Evolutionary conservation across 2,888 invertebrate species (phyloP), one percentile per base, ranked within the genome.

Genomic region (Synanthedon formicaeformis): DNA sequence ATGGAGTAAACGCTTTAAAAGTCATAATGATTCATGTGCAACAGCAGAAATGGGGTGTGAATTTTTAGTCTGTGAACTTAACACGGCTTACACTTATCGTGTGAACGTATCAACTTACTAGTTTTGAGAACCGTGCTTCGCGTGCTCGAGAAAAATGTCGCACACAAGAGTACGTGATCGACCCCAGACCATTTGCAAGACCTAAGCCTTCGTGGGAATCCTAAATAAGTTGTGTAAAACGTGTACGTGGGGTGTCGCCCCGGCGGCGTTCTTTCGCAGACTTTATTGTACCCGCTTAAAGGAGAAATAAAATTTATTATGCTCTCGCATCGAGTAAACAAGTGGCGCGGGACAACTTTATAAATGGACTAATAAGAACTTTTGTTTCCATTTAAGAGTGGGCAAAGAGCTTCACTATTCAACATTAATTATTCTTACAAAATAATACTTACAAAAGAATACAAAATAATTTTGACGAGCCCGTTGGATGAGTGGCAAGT

Each of bases 141-240:
- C n/a, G 13, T 45, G 8, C 45, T 45, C 14, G 45, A 45, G 13
- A 45, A 45, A 45, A 45, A 45, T 45, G 14, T 45, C 45, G 45
- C 45, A 13, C n/a, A 34, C 34, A 34, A 34, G 45, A 45, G 45
- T 45, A 45, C 45, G 45, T 45, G 45, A 12, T n/a, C 45, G 4
- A 57, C 54, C 52, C 62, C 52, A 59, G 40, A 23, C 57, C 59
- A 57, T 55, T 54, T 60, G 55, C 57, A 55, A 51, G 52, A 53
- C 58, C 55, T 52, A 55, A 12, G 49, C 52, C 55, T 58, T 57
- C 60, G 54, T 53, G 59, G 61, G 65, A 66, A 68, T 67, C 63
- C 61, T 63, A 67, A 74, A 68, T 61, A 73, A 72, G 60, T 66
- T 65, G 62, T 64, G 60, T 60, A 55, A 59, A 63, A 57, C 48